These are phyloP conservation scores for Drosophila percnosoma DNA, from an alignment of 2,888 invertebrate genomes.

Conservation along the genomic window DNA sequence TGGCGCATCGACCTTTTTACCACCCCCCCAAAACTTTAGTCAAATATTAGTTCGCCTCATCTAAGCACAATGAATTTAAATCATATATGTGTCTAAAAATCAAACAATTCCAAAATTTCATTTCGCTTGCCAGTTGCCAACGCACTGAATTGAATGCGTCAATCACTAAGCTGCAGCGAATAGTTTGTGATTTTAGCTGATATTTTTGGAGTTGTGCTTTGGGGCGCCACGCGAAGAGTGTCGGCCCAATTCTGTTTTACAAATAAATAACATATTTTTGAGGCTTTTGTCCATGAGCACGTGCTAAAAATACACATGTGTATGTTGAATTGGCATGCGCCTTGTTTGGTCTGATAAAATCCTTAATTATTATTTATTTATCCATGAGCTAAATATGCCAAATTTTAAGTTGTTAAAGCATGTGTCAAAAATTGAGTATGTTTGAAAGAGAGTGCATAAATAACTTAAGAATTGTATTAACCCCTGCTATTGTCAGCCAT, in stretches of 20 bases:
- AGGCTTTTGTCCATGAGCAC: constrained; percentile 6
- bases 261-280: constrained; percentile 35
- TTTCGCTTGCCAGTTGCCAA: constrained; percentile 24
- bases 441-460: background rate
- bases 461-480: background rate
- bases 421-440: background rate
- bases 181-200: constrained; percentile 34
- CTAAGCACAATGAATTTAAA: background rate
- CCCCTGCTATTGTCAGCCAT: no score
- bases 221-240: constrained; percentile 23
- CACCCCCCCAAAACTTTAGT: background rate
- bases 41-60: constrained; percentile 4
- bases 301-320: constrained; percentile 8
- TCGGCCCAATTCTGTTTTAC: constrained; percentile 25
- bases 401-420: background rate
- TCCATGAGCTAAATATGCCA: background rate
- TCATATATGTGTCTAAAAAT: background rate
- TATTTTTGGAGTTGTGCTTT: constrained; percentile 27
- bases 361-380: constrained; percentile 1
- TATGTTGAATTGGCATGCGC: background rate
- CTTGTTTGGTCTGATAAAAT: background rate
- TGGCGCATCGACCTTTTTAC: background rate
- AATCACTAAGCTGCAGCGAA: constrained; percentile 16
- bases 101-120: constrained; percentile 5
- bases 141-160: constrained; percentile 29